Evolutionary conservation across 2,888 invertebrate species (phyloP), one percentile per base, ranked within the genome.

Genomic region (Campoletis raptor): DNA sequence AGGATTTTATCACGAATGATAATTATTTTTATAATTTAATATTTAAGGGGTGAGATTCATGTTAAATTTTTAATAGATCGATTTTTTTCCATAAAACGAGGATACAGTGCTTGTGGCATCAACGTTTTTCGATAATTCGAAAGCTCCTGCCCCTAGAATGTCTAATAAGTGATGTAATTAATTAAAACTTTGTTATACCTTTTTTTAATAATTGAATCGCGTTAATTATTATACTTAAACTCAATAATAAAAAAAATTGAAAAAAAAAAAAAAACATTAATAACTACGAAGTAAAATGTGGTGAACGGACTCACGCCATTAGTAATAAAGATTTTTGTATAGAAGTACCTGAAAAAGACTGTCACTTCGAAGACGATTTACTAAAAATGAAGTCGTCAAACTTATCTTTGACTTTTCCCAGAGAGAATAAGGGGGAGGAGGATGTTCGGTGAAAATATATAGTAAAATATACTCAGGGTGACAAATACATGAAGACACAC

Each of bases 361-460:
- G 15, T 6, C 12, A 30, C 30, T 30, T 30, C 30, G 30, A 30
- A 61, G 24, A 12, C 30, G 30, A 61, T 61, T 73, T 74, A 45
- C 61, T 37, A 12, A 18, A n/a, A 66, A 87, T 81, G 64, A 85
- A 87, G 57, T 87, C 87, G 77, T 87, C 80, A 77, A 52, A 73
- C 66, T 85, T 88, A 88, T 87, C 84, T 87, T 69, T 73, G 69
- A 36, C n/a, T 48, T 84, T 82, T 85, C 69, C 74, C 81, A 52
- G 40, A 8, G 15, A n/a, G 15, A 9, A 10, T 0, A 10, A 54
- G 77, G 52, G 48, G 57, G 54, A 18, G 66, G 78, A 76, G 70
- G 74, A 57, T 74, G 70, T 85, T 81, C 70, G 77, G 66, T 84
- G 85, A 83, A 88, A 89, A 85, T 70, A 61, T 66, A 82, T 82